Evolutionary conservation across 2,113 vertebrate species (phyloP), one percentile per base, ranked within the genome.

Genomic region (Agelaius phoeniceus): DNA sequence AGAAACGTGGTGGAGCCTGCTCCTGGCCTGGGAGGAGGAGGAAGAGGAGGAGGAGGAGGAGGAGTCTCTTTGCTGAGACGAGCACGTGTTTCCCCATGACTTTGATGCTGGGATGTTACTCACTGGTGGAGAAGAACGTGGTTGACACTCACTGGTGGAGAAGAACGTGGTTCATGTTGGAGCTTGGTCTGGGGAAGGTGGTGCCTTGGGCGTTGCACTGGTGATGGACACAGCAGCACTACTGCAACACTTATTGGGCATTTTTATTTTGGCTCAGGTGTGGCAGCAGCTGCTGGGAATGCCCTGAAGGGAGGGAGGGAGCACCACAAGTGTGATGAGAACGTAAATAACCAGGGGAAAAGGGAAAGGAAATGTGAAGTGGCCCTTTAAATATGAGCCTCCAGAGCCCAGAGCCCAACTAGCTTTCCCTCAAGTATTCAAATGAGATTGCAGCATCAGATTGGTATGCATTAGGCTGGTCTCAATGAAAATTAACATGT

Each of bases 401-500:
- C 97, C 84, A 96, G 98, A 98, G 97, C 95, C 98, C 37, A 49
- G 91, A 96, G 96, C 96, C 96, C 35, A 31, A 96, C 94, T 96
- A 97, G 96, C 59, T 75, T 96, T 98, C 98, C 97, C 98, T 98
- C 97, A 98, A 98, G 98, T 98, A 98, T 98, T 98, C 98, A 98
- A 98, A 98, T 98, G 98, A 98, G 98, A 98, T 98, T 98, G 98
- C 98, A 93, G 97, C 97, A 97, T 98, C 97, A 98, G 98, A 98
- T 98, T 98, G 98, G 98, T 98, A 98, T 98, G 98, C 98, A 98
- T 98, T 98, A 98, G 98, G 97, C 98, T 98, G 97, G 98, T 98
- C 98, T 98, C 98, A 98, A 98, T 98, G 98, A 98, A 98, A 98
- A 98, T 98, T 98, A 98, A 98, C 98, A 98, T 98, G 98, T 98